Base-by-base conservation (phyloP, 2,113 vertebrate genomes). In the Arenaria interpres region DNA sequence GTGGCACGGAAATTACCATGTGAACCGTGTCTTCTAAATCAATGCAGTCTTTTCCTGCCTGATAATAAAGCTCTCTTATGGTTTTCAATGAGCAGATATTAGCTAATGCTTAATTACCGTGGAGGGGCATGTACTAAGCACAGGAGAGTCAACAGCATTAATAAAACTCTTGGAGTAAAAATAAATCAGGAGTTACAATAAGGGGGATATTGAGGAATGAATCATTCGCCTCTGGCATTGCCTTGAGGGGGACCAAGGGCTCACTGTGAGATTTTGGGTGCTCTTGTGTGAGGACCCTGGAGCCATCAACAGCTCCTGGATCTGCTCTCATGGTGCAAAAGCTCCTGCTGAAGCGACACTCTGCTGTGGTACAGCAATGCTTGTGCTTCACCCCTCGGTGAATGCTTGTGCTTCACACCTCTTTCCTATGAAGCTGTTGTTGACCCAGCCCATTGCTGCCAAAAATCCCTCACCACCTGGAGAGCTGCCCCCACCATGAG, bases 21-120 rank as follows among this genome's bases (percentile, higher is more conserved):
- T 95, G 95, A 95, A 93, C 88, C 81, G 43, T 51, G 79, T 90
- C 95, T 89, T 95, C 81, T 96, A 96, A 97, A 97, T 97, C 97
- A 96, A 91, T 96, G 96, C 72, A 69, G 84, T 50, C 93, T 91
- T 89, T 83, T 92, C 59, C 88, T 94, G 91, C 86, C 91, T 43
- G 19, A 68, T 74, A 75, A 88, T 96, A 96, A 93, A 96, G 75
- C 78, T 92, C 74, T 82, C 90, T 64, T 92, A 86, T 16, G 74
- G 84, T 94, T 97, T 97, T 32, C 92, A 92, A 56, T 46, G 69
- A 92, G 73, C 69, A 94, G 94, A 48, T 96, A 92, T 95, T 92
- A 93, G 89, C 84, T 95, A 95, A 97, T 91, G 85, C 84, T 96
- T 96, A 96, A 96, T 97, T 97, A 89, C 92, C 69, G 87, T 69